These are phyloP conservation scores for Xiphydria camelus DNA, from an alignment of 2,888 invertebrate genomes.

Conservation along the genomic window DNA sequence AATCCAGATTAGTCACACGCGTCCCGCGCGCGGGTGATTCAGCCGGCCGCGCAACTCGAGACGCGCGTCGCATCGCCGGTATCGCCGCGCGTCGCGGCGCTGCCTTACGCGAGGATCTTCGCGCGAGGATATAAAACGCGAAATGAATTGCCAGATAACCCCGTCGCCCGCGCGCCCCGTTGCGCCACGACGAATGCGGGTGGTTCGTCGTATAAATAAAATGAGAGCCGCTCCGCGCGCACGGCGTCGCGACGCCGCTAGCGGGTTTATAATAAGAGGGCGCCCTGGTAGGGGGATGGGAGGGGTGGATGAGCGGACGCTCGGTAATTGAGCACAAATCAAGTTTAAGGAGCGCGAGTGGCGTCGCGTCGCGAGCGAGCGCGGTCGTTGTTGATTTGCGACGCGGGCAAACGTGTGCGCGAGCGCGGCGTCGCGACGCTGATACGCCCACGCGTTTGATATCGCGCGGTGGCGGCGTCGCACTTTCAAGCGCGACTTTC, in stretches of 20 bases:
- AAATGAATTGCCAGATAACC: slow-evolving; percentile 50
- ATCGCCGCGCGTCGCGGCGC: slow-evolving; percentile 7
- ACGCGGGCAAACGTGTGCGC: too few species aligned
- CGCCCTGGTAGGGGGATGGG: slow-evolving; percentile 10
- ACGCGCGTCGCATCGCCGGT: not conserved
- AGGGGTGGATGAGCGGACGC: slow-evolving; percentile 32
- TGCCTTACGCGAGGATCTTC: slow-evolving; percentile 24
- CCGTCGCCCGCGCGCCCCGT: slow-evolving; percentile 10
- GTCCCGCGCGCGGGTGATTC: slow-evolving; percentile 34
- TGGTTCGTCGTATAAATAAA: slow-evolving; percentile 50
- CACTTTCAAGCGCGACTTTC: too few species aligned
- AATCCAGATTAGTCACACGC: slow-evolving; percentile 33
- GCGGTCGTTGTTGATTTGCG: slow-evolving; percentile 31
- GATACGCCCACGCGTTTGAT: too few species aligned
- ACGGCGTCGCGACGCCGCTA: slow-evolving; percentile 21
- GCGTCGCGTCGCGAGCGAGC: too few species aligned
- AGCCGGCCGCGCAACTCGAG: slow-evolving; percentile 15
- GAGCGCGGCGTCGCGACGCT: too few species aligned
- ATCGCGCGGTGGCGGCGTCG: too few species aligned
- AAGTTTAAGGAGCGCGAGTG: slow-evolving; percentile 51
- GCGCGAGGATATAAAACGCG: slow-evolving; percentile 51
- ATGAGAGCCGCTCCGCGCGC: slow-evolving; percentile 32
- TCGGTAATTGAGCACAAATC: slow-evolving; percentile 58
- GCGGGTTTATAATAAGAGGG: slow-evolving; percentile 38
- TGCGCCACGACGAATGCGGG: slow-evolving; percentile 15